Evolutionary conservation across 2,888 invertebrate genomes (phyloP).

Genomic region (Lasioglossum malachurum): DNA sequence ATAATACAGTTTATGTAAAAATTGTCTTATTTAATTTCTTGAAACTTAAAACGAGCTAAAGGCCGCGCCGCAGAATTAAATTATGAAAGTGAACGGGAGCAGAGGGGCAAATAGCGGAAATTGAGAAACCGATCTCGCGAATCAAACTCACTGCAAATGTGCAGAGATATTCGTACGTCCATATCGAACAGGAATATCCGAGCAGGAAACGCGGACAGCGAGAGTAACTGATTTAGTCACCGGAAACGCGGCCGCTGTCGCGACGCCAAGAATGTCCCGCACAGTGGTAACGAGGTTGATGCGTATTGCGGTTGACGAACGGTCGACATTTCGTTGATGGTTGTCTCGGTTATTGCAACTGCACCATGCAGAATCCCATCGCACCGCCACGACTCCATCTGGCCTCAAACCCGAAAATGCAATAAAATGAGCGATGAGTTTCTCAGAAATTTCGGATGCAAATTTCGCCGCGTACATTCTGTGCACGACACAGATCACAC

Average conservation of each 20-base stretch:
- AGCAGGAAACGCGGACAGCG: slow-evolving; percentile 25
- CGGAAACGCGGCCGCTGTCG: slow-evolving; percentile 40
- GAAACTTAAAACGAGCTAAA: not conserved
- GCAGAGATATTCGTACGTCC: not conserved
- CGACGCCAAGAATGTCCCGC: slow-evolving; percentile 49
- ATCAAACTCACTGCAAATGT: not conserved
- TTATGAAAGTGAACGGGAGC: not conserved
- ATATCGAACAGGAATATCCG: slow-evolving; percentile 34
- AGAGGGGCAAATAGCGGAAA: not conserved
- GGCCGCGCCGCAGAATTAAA: not conserved
- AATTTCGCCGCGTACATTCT: not conserved
- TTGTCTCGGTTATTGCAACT: slow-evolving; percentile 39
- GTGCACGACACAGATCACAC: not conserved
- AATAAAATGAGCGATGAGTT: not conserved
- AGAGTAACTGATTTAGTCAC: slow-evolving; percentile 50
- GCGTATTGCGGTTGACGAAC: slow-evolving; percentile 55
- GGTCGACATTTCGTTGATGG: slow-evolving; percentile 52
- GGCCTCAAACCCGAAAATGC: slow-evolving; percentile 9
- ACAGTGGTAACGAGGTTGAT: slow-evolving; percentile 58
- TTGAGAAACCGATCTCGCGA: not conserved
- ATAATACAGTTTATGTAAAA: not conserved
- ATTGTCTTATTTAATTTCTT: not conserved
- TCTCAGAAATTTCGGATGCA: not conserved
- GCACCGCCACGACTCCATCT: not conserved
- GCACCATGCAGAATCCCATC: slow-evolving; percentile 11